phyloP scores from a whole-genome alignment of 2,797 vertebrate species.

The Linurgus olivaceus region DNA sequence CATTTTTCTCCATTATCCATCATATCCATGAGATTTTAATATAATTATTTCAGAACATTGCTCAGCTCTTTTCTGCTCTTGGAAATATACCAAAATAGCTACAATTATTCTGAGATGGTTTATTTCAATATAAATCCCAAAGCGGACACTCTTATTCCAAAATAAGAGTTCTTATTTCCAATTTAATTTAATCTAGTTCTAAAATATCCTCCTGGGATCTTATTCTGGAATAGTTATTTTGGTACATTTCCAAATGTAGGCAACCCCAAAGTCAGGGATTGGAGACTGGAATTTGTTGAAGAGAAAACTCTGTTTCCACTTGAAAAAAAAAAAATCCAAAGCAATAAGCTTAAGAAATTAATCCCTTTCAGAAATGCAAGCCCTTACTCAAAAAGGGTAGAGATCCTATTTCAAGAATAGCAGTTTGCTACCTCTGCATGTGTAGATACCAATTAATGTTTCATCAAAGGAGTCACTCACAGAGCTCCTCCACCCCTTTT shows the following conservation, averaged over 20 bases:
- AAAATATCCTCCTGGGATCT: conserved; percentile 34
- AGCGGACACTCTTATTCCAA: conserved; percentile 13
- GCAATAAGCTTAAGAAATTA: neutral
- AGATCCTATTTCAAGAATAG: neutral
- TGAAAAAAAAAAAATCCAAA: neutral
- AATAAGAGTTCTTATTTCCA: conserved; percentile 46
- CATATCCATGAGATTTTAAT: conserved; percentile 12
- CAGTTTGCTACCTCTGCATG: neutral
- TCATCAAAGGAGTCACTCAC: neutral
- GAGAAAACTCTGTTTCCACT: neutral
- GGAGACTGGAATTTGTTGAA: neutral
- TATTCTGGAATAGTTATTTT: conserved; percentile 35
- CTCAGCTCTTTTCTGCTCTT: conserved; percentile 9
- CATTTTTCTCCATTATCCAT: conserved; percentile 18
- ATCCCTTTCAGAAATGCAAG: neutral
- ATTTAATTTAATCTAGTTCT: conserved; percentile 57
- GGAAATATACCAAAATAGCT: conserved; percentile 45
- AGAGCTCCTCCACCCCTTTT: neutral
- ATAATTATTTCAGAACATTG: conserved; percentile 35
- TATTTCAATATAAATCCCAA: conserved; percentile 59
- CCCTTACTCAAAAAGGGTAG: neutral
- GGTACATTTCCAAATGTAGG: conserved; percentile 17
- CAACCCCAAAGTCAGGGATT: conserved; percentile 5
- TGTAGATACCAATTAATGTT: neutral
- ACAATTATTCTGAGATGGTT: conserved; percentile 10